Evolutionary conservation across 2,113 vertebrate species (phyloP).

Genomic region (Lycocorax pyrrhopterus): DNA sequence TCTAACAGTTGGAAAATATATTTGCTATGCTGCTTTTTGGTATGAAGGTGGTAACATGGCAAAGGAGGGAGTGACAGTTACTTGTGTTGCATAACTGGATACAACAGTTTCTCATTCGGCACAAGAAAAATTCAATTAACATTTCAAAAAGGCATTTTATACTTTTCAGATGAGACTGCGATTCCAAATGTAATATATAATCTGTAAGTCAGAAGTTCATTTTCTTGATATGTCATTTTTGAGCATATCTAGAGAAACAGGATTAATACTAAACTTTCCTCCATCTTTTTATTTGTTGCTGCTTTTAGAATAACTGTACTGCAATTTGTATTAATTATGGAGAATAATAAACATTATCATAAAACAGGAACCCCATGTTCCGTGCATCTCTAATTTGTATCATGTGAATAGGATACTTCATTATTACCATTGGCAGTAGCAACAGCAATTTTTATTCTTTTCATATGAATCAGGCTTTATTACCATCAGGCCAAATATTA

Average conservation of each 20-base stretch:
- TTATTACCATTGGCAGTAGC: not conserved
- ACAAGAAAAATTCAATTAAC: not conserved
- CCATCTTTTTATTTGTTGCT: not conserved
- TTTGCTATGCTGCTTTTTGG: not conserved
- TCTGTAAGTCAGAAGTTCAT: not conserved
- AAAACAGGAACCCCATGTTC: not conserved
- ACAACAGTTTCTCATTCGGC: not conserved
- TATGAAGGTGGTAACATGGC: not conserved
- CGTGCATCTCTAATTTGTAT: not conserved
- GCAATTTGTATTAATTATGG: not conserved
- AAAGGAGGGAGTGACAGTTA: not conserved
- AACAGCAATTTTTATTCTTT: not conserved
- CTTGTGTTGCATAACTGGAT: not conserved
- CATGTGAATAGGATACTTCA: not conserved
- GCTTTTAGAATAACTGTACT: not conserved
- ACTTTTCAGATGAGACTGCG: not conserved
- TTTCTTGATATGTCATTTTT: not conserved
- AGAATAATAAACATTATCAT: not conserved
- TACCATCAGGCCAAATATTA: not conserved
- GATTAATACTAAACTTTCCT: not conserved
- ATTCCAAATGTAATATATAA: not conserved
- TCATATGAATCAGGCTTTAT: not conserved
- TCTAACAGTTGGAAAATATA: not conserved
- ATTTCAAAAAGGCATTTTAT: not conserved
- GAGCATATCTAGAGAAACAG: not conserved